phyloP scores from a whole-genome alignment of 2,888 invertebrate species.

The Yponomeuta evonymella region DNA sequence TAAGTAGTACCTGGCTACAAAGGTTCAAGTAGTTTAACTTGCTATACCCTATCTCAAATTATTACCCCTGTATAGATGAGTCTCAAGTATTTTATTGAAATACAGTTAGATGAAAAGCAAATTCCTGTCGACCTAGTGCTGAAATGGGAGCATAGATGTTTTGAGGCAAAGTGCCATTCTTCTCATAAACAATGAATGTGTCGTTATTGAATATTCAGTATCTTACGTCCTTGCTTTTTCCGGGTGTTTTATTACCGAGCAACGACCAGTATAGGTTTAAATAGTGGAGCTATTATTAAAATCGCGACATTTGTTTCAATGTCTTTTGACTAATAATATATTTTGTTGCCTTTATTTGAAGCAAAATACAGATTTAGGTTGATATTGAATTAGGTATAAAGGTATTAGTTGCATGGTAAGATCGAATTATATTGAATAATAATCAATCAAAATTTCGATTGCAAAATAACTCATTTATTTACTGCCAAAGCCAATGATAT shows the following conservation, averaged over 20 bases:
- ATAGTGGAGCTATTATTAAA: background rate
- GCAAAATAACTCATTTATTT: background rate
- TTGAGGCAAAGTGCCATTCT: background rate
- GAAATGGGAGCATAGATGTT: background rate
- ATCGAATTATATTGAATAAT: background rate
- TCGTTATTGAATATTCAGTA: background rate
- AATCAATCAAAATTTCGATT: background rate
- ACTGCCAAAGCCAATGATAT: background rate
- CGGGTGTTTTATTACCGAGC: background rate
- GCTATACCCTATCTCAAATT: too few relatives aligned
- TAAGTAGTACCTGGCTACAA: too few relatives aligned
- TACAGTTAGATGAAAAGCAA: too few relatives aligned
- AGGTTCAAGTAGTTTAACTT: too few relatives aligned
- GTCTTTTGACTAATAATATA: constrained; percentile 14
- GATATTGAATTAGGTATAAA: background rate
- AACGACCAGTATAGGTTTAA: background rate
- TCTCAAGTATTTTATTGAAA: too few relatives aligned
- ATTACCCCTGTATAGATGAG: too few relatives aligned
- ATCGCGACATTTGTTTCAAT: background rate
- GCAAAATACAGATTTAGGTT: background rate
- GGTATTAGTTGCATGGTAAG: background rate
- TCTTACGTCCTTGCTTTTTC: background rate
- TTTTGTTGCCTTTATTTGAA: background rate
- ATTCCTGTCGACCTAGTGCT: too few relatives aligned
- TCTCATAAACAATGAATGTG: background rate